Evolutionary conservation across 2,888 invertebrate genomes (phyloP), one percentile per base, ranked within the genome.

Genomic region (Erannis defoliaria): DNA sequence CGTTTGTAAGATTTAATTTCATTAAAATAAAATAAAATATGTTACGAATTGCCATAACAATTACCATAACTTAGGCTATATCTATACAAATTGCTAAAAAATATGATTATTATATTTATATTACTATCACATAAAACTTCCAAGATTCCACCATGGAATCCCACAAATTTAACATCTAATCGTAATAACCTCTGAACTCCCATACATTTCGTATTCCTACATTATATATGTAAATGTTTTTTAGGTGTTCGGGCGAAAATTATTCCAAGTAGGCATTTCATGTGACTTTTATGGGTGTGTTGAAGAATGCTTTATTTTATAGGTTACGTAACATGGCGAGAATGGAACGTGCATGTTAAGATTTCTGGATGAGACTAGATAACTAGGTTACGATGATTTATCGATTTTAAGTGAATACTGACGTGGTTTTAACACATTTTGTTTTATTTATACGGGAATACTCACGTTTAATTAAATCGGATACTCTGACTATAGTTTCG

Each of bases 251-350:
- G 68, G 72, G 78, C 74, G 78, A 83, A 83, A 89, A 89, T 89
- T 89, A 92, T 91, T 83, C 89, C 80, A 81, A 88, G 88, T 86
- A 88, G 86, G 85, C 84, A 81, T 85, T 86, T 77, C 67, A 64
- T 80, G 74, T 84, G 87, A 88, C 87, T 77, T 90, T 90, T 85
- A 80, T 89, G 71, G 75, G 74, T 76, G 77, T 87, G 85, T 88
- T 88, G 89, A 91, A 86, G 88, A 82, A 88, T 90, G 85, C 83
- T 90, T 86, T 89, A 87, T 85, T 89, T 88, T 86, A 89, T 85
- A 80, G 78, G 70, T 69, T 77, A 77, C 76, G 76, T 80, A 81
- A 85, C 81, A 80, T 75, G 74, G 65, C 45, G 57, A 66, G 68
- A 69, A 72, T 64, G 69, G 58, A 62, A 68, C 72, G 49, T 33